A percentile compares a stretch with the other conserved stretches of the same genome.
Conservation (phyloP, 2,888 invertebrate species). For the Mesoligia furuncula region DNA sequence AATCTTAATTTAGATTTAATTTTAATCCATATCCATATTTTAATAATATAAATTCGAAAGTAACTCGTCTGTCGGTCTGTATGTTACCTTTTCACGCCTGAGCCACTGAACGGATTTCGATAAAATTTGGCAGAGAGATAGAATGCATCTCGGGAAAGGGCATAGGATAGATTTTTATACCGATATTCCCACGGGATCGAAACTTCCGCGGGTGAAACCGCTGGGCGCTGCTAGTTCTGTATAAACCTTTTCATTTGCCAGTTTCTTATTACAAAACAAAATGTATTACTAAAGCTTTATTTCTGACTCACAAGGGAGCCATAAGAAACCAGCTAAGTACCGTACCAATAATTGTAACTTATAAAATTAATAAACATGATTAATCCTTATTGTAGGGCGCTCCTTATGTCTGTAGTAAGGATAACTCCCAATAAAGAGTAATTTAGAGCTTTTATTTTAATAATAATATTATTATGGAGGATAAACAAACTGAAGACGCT, state of each 20-base stretch:
- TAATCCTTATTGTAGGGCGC: slow-evolving; percentile 28
- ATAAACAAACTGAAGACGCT: slow-evolving; percentile 50
- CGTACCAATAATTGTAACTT: slow-evolving; percentile 46
- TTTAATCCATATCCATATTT: too few species aligned
- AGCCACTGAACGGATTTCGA: too few species aligned
- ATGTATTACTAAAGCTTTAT: not conserved
- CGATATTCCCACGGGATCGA: too few species aligned
- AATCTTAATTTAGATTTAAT: not conserved
- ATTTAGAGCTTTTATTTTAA: slow-evolving; percentile 54
- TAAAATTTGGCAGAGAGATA: too few species aligned
- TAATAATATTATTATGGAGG: slow-evolving; percentile 35
- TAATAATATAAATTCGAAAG: too few species aligned
- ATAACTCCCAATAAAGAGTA: slow-evolving; percentile 52
- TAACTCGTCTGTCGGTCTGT: too few species aligned
- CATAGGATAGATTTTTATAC: too few species aligned
- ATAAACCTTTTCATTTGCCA: not conserved
- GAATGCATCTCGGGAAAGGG: too few species aligned
- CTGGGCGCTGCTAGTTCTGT: too few species aligned
- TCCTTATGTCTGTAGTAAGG: slow-evolving; percentile 27
- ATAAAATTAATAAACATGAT: slow-evolving; percentile 41
- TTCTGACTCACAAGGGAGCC: slow-evolving; percentile 1
- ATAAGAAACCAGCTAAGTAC: slow-evolving; percentile 18
- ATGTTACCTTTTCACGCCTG: too few species aligned
- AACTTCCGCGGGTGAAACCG: too few species aligned
- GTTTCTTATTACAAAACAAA: slow-evolving; percentile 13